A percentile compares a stretch with the other conserved stretches of the same genome.
These are phyloP conservation scores for Unio delphinus DNA, from an alignment of 2,888 invertebrate species.

Conservation along the genomic window DNA sequence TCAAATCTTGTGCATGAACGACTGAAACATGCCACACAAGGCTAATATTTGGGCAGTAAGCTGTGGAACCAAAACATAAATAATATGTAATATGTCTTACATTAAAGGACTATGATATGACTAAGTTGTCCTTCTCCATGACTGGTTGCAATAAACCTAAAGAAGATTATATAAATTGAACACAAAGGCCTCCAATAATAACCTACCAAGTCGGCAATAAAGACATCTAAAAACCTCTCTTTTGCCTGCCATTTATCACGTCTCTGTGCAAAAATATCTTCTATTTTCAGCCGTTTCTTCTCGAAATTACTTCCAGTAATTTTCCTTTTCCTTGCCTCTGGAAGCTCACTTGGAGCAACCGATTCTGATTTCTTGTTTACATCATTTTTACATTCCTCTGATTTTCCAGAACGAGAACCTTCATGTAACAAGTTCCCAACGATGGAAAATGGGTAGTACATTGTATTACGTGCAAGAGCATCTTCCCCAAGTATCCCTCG, in stretches of 20 bases:
- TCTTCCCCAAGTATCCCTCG: neutral
- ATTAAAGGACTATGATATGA: no score
- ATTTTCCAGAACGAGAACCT: constrained; percentile 4
- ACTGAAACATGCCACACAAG: no score
- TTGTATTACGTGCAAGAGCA: neutral
- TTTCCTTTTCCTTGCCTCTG: constrained; percentile 5
- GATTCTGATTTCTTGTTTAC: no score
- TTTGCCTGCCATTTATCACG: constrained; percentile 10
- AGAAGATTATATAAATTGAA: neutral
- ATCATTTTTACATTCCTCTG: no score
- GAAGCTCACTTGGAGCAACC: no score
- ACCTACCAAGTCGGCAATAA: constrained; percentile 59
- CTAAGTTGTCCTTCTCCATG: neutral
- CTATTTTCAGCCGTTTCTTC: constrained; percentile 8
- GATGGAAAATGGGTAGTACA: constrained; percentile 49
- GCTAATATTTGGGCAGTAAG: no score
- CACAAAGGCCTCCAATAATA: neutral
- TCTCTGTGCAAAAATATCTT: constrained; percentile 17
- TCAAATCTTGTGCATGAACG: neutral
- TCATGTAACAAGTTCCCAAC: constrained; percentile 39
- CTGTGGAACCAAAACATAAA: no score
- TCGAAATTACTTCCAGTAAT: neutral
- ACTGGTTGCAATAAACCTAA: neutral
- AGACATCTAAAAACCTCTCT: constrained; percentile 47
- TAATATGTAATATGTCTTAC: no score